Evolutionary conservation across 2,113 vertebrate species (phyloP).

Genomic region (Solea solea): DNA sequence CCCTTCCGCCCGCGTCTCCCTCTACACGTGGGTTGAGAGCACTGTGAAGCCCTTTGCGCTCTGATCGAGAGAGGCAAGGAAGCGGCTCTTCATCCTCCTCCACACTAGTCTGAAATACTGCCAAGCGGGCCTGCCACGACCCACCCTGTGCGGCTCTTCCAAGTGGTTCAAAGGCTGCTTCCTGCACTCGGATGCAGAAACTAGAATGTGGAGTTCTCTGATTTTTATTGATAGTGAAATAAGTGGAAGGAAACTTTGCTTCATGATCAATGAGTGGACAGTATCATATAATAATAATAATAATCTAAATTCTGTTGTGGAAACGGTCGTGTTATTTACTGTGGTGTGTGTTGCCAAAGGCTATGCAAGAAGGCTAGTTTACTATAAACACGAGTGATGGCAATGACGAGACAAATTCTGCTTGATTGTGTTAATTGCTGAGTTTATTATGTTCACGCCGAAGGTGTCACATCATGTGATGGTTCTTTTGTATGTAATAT

Average conservation of each 20-base stretch:
- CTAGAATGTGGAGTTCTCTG: background rate
- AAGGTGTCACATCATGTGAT: no score
- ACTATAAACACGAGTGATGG: slow-evolving; percentile 2
- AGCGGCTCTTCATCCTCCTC: slow-evolving; percentile 66
- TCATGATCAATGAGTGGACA: slow-evolving; percentile 13
- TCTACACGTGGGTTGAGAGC: slow-evolving; percentile 56
- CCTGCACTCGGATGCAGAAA: slow-evolving; percentile 9
- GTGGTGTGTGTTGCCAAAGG: background rate
- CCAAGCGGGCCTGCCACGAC: slow-evolving; percentile 45
- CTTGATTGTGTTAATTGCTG: no score
- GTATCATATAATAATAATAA: background rate
- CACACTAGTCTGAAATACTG: slow-evolving; percentile 63
- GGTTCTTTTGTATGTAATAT: no score
- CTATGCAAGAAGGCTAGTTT: slow-evolving; percentile 6
- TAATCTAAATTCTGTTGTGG: no score
- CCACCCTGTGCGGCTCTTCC: slow-evolving; percentile 30
- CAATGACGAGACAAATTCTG: background rate
- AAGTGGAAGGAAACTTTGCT: slow-evolving; percentile 14
- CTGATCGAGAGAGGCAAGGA: slow-evolving; percentile 38
- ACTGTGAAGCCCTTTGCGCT: slow-evolving; percentile 50
- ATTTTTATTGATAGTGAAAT: slow-evolving; percentile 18
- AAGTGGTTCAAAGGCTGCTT: slow-evolving; percentile 41
- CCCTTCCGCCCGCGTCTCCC: slow-evolving; percentile 33
- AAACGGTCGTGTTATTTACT: background rate
- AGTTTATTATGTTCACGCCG: no score